These are phyloP conservation scores for Gymnarchus niloticus DNA, from an alignment of 2,113 vertebrate genomes.

Conservation along the genomic window DNA sequence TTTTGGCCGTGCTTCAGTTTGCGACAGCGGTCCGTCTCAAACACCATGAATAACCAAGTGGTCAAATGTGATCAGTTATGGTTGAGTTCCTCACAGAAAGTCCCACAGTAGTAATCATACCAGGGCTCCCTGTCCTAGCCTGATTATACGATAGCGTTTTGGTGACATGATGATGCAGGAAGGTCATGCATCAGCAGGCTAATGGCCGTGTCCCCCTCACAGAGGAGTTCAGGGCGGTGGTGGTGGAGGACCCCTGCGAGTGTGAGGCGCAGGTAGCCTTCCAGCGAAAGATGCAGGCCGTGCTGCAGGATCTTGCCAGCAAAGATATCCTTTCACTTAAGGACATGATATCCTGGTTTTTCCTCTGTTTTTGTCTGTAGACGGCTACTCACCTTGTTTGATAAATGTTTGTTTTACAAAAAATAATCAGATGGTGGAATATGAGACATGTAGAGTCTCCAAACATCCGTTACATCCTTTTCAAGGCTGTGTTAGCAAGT, in stretches of 20 bases:
- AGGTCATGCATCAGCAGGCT: background rate
- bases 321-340: slow-evolving; percentile 86
- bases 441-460: background rate
- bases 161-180: background rate
- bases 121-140: too few species aligned
- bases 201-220: slow-evolving; percentile 16
- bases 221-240: slow-evolving; percentile 56
- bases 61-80: background rate
- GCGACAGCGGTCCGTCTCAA: too few species aligned
- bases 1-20: background rate
- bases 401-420: background rate
- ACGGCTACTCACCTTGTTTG: background rate
- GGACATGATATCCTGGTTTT: background rate
- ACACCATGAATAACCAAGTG: too few species aligned
- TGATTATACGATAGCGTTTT: too few species aligned
- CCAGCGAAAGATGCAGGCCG: slow-evolving; percentile 74
- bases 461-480: too few species aligned
- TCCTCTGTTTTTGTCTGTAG: too few species aligned
- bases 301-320: slow-evolving; percentile 70
- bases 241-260: slow-evolving; percentile 73
- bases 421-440: background rate
- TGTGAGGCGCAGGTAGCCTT: slow-evolving; percentile 81
- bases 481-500: too few species aligned
- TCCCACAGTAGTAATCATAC: background rate
- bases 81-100: background rate